These are phyloP conservation scores for Rana temporaria DNA, from an alignment of 2,113 vertebrate species.

Conservation along the genomic window DNA sequence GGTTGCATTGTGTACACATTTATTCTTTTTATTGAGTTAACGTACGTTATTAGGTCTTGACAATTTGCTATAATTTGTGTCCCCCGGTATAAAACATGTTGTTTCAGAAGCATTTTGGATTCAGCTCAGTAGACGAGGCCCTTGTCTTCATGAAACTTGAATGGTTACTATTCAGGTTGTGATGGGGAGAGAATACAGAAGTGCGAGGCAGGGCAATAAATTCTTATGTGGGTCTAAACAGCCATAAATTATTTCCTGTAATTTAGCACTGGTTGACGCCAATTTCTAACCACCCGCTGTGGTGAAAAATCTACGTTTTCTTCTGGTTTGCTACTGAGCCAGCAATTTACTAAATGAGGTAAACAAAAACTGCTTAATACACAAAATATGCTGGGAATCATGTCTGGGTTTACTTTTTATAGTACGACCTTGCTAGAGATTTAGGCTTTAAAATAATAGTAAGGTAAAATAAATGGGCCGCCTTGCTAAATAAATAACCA, in stretches of 20 bases:
- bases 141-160: slow-evolving; percentile 21
- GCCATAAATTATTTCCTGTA: slow-evolving; percentile 59
- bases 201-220: slow-evolving; percentile 49
- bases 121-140: neutral
- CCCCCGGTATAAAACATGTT: fast-evolving
- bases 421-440: slow-evolving; percentile 36
- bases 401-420: slow-evolving; percentile 48
- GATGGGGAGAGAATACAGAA: slow-evolving; percentile 51
- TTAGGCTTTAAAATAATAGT: slow-evolving; percentile 36
- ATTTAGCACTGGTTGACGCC: slow-evolving; percentile 55
- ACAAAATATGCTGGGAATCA: slow-evolving; percentile 36
- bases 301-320: slow-evolving; percentile 55
- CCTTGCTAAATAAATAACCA: slow-evolving; percentile 46
- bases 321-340: slow-evolving; percentile 58
- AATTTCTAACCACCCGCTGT: slow-evolving; percentile 58
- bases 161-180: slow-evolving; percentile 39
- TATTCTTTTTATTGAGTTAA: no score
- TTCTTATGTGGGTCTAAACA: slow-evolving; percentile 56
- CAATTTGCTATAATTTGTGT: slow-evolving; percentile 59
- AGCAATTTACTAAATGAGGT: slow-evolving; percentile 56
- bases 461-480: slow-evolving; percentile 41
- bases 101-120: slow-evolving; percentile 28
- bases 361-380: slow-evolving; percentile 57
- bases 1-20: no score
- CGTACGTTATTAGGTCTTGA: neutral